These are phyloP conservation scores for Chrysolina oricalcia DNA, from an alignment of 2,888 invertebrate species.

Conservation along the genomic window DNA sequence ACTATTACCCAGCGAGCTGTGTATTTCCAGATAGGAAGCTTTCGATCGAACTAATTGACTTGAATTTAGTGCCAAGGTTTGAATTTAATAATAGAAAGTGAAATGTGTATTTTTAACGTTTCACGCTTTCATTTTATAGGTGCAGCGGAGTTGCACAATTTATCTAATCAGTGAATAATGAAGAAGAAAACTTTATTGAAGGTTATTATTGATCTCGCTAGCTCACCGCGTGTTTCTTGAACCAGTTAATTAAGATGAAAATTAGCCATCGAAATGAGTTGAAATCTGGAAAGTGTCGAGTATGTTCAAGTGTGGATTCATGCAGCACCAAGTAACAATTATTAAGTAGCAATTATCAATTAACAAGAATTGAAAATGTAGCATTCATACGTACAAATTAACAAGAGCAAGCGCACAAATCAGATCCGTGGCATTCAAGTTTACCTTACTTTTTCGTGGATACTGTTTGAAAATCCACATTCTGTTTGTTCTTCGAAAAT, in stretches of 20 bases:
- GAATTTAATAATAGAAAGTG: slow-evolving; percentile 20
- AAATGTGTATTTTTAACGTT: slow-evolving; percentile 15
- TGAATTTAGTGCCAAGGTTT: slow-evolving; percentile 11
- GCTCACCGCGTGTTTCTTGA: not conserved
- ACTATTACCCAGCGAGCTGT: not conserved
- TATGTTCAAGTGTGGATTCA: no score
- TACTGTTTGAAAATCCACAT: no score
- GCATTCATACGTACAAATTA: no score
- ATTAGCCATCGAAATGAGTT: not conserved
- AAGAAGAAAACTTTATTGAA: not conserved
- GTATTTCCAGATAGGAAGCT: slow-evolving; percentile 18
- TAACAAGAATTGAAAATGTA: no score
- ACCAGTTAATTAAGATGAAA: not conserved
- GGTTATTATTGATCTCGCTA: not conserved
- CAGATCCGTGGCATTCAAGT: no score
- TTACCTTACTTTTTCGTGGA: no score
- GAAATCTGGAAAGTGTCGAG: no score
- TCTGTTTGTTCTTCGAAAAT: no score
- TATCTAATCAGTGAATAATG: slow-evolving; percentile 6
- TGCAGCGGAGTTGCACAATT: slow-evolving; percentile 17
- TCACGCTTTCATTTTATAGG: slow-evolving; percentile 17
- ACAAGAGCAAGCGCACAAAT: no score
- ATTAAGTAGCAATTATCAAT: no score
- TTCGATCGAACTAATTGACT: slow-evolving; percentile 16
- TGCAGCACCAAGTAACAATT: no score